Evolutionary conservation across 2,113 vertebrate genomes (phyloP).

Genomic region (Elephas maximus): DNA sequence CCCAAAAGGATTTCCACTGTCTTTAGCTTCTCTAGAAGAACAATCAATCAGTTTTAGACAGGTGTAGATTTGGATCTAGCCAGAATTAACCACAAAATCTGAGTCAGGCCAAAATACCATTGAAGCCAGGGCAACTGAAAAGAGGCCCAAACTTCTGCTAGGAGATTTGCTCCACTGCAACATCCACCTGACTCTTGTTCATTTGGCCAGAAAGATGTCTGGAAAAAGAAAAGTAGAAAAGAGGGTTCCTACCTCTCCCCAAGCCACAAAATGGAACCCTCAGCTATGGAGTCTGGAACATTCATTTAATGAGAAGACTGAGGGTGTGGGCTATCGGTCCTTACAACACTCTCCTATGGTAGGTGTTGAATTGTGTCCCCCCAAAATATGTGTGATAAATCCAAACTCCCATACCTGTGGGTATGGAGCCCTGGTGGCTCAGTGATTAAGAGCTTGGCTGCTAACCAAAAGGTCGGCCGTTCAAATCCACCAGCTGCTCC

Average conservation of each 20-base stretch:
- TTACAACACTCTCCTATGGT: neutral
- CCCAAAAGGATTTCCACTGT: too few species aligned
- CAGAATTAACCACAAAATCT: constrained; percentile 4
- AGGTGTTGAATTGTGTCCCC: neutral
- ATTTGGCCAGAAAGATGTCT: neutral
- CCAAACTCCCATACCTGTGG: too few species aligned
- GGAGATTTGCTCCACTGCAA: constrained; percentile 1
- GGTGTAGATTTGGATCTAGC: neutral
- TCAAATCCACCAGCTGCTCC: too few species aligned
- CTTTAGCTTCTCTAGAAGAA: neutral
- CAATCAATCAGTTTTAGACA: neutral
- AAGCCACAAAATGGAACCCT: neutral
- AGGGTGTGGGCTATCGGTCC: neutral
- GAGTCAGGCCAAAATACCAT: neutral
- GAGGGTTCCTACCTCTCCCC: neutral
- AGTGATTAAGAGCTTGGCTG: too few species aligned
- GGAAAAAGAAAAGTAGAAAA: neutral
- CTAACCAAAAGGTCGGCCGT: too few species aligned
- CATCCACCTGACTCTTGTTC: neutral
- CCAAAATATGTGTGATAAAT: too few species aligned
- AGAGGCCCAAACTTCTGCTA: neutral
- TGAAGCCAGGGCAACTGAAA: neutral
- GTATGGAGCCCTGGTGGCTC: too few species aligned
- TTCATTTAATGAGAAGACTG: neutral
- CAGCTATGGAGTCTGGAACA: neutral